Percentiles rank a stretch among this genome's conserved stretches.
Conservation (phyloP, 2,888 invertebrate genomes). For the Cerastis rubricosa region DNA sequence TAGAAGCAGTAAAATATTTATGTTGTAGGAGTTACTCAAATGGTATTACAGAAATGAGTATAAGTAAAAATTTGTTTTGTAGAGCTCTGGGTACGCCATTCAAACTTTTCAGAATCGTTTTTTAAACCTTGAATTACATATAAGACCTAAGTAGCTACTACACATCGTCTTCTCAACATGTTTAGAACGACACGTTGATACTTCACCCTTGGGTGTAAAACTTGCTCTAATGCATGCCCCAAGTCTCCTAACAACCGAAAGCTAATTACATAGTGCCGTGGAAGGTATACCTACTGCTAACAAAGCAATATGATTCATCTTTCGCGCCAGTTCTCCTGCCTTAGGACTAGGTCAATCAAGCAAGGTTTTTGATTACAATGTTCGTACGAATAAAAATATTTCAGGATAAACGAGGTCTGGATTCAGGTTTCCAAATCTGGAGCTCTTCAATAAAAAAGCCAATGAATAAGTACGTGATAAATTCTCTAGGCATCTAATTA, state of each 20-base stretch:
- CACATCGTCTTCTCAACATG: background rate
- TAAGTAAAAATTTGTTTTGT: background rate
- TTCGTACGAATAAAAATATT: background rate
- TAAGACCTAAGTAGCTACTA: background rate
- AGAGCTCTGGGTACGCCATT: background rate
- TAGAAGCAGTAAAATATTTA: constrained; percentile 5
- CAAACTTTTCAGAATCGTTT: background rate
- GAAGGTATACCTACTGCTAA: constrained; percentile 1
- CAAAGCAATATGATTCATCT: constrained; percentile 28
- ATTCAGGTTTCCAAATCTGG: background rate
- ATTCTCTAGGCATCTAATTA: constrained; percentile 4
- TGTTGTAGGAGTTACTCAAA: background rate
- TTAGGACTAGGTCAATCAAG: background rate
- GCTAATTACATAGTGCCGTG: constrained; percentile 27
- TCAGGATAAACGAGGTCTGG: too few relatives aligned
- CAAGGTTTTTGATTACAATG: constrained; percentile 15
- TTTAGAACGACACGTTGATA: constrained; percentile 14
- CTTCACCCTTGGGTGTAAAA: constrained; percentile 36
- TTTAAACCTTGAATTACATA: background rate
- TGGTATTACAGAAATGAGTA: background rate
- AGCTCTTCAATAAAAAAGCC: background rate
- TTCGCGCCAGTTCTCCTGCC: constrained; percentile 11
- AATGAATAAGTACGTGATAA: background rate
- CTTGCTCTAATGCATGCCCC: constrained; percentile 22
- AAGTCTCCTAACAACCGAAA: constrained; percentile 19